A percentile compares a stretch with the other conserved stretches of the same genome.
Conservation (phyloP, 2,797 vertebrate genomes). For the Sebastes nivosus region DNA sequence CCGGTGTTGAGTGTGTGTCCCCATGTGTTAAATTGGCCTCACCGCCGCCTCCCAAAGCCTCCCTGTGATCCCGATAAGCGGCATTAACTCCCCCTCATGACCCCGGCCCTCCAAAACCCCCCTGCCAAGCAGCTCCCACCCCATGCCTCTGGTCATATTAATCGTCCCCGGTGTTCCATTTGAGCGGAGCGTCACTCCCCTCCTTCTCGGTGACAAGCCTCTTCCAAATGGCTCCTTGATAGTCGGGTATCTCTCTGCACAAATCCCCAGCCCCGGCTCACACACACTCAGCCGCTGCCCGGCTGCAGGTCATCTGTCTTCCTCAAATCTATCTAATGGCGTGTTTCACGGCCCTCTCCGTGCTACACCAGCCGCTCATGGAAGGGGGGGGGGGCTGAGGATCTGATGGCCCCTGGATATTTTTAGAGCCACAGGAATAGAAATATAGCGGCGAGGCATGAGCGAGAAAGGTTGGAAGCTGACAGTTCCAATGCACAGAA, state of each 20-base stretch:
- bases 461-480: conserved; percentile 39
- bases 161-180: conserved; percentile 49
- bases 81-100: conserved; percentile 57
- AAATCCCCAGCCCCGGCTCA: conserved; percentile 30
- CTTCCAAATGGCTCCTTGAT: conserved; percentile 70
- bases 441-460: conserved; percentile 37
- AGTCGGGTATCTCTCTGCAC: conserved; percentile 56
- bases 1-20: conserved; percentile 49
- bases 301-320: conserved; percentile 63
- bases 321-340: conserved; percentile 68
- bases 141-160: conserved; percentile 56
- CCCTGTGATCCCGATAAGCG: conserved; percentile 72
- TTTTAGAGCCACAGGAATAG: conserved; percentile 76
- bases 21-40: conserved; percentile 70
- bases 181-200: conserved; percentile 24
- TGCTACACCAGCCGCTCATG: conserved; percentile 47
- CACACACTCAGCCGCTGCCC: background rate
- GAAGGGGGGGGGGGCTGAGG: conserved; percentile 35
- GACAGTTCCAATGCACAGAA: conserved; percentile 62
- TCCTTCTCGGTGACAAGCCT: conserved; percentile 63
- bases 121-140: conserved; percentile 6
- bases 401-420: conserved; percentile 73
- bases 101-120: background rate
- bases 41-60: conserved; percentile 47
- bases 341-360: conserved; percentile 49